Percentiles rank a stretch among this genome's conserved stretches.
phyloP scores from a whole-genome alignment of 2,888 invertebrate species.

The Lepidochitona cinerea region DNA sequence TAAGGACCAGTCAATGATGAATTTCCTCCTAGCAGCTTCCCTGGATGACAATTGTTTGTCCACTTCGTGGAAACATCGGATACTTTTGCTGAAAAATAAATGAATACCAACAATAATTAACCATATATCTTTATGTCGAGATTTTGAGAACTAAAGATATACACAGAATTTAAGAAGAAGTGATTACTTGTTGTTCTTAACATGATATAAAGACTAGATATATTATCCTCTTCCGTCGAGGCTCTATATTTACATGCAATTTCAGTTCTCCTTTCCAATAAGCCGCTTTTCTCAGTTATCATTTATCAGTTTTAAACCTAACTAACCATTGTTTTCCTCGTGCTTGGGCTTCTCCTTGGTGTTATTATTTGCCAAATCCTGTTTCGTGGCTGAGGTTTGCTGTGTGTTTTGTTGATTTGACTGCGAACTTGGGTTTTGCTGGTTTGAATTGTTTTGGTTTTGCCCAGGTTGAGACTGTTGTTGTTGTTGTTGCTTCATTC shows the following conservation, averaged over 20 bases:
- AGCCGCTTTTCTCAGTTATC: no score
- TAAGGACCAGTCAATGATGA: conserved; percentile 50
- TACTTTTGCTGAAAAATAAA: conserved; percentile 36
- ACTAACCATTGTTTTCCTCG: conserved; percentile 47
- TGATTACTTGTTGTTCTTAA: no score
- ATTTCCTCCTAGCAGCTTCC: conserved; percentile 20
- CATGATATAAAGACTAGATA: no score
- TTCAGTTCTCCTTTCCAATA: no score
- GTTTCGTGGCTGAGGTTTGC: background rate
- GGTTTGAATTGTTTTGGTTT: conserved; percentile 9
- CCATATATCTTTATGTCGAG: background rate
- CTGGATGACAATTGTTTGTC: conserved; percentile 37
- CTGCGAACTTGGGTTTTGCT: conserved; percentile 23
- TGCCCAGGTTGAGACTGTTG: conserved; percentile 15
- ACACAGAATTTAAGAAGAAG: no score
- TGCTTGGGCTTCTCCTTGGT: conserved; percentile 48
- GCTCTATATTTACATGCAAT: no score
- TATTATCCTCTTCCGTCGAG: no score
- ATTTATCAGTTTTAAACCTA: background rate
- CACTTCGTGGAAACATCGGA: conserved; percentile 46
- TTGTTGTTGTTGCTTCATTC: conserved; percentile 68
- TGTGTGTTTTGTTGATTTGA: conserved; percentile 27
- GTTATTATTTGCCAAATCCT: conserved; percentile 27
- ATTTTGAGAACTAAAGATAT: background rate
- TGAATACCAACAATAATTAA: background rate